phyloP scores from a whole-genome alignment of 2,888 invertebrate genomes.

The Sicus ferrugineus region DNA sequence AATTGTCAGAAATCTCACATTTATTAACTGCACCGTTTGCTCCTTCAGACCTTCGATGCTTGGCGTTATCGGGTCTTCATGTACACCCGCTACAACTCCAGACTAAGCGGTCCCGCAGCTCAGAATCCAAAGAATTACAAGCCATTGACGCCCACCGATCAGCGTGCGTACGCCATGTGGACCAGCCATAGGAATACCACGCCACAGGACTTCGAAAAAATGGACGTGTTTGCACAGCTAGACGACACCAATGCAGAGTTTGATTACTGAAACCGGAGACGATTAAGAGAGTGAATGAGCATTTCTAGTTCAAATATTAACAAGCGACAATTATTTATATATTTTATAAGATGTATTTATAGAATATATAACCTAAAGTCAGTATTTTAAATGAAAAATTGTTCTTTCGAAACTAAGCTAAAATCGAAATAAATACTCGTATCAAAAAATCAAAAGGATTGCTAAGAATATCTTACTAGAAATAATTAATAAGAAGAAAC shows the following conservation, averaged over 20 bases:
- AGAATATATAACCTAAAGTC: background rate
- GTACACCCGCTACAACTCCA: slow-evolving; percentile 60
- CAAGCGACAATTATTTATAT: background rate
- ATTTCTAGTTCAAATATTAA: background rate
- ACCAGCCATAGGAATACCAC: slow-evolving; percentile 56
- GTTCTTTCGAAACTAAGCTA: background rate
- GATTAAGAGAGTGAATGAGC: background rate
- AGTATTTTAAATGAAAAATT: background rate
- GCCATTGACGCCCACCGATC: slow-evolving; percentile 57
- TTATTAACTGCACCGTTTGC: background rate
- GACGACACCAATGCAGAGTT: slow-evolving; percentile 54
- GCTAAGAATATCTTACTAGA: background rate
- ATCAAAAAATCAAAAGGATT: background rate
- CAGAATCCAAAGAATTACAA: slow-evolving; percentile 59
- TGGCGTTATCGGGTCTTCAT: slow-evolving; percentile 60
- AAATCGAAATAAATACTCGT: slow-evolving; percentile 5
- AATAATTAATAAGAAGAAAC: background rate
- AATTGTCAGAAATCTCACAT: background rate
- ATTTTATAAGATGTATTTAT: too few species aligned
- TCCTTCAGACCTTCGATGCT: slow-evolving; percentile 53
- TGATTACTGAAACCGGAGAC: slow-evolving; percentile 48
- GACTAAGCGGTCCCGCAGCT: slow-evolving; percentile 55
- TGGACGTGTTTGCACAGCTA: slow-evolving; percentile 55
- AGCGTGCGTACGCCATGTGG: slow-evolving; percentile 60
- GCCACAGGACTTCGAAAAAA: slow-evolving; percentile 56